Evolutionary conservation across 1,140 invertebrate genomes (phyloP).

Genomic region (Drosophila oshimai): DNA sequence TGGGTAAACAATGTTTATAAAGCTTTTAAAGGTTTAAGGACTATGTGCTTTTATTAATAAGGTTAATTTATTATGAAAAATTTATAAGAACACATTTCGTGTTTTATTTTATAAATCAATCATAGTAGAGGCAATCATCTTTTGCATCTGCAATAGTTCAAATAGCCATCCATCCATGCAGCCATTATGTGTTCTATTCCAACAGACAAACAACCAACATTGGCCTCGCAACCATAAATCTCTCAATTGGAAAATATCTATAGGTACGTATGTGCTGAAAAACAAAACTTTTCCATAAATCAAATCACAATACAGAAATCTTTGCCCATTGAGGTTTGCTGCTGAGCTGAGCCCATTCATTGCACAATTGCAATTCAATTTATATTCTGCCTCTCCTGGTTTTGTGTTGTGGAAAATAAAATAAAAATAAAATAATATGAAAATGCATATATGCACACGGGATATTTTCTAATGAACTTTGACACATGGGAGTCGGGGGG

Average conservation of each 20-base stretch:
- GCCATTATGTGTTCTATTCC: constrained; percentile 14
- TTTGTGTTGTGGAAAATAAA: constrained; percentile 18
- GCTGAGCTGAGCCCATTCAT: constrained; percentile 25
- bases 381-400: constrained; percentile 7
- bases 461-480: constrained; percentile 74
- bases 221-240: constrained; percentile 43
- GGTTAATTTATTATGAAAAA: not conserved
- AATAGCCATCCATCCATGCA: constrained; percentile 12
- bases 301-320: constrained; percentile 42
- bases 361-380: constrained; percentile 62
- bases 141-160: constrained; percentile 14
- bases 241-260: constrained; percentile 23
- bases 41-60: not conserved
- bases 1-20: too few species aligned
- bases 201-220: constrained; percentile 28
- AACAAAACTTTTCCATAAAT: constrained; percentile 46
- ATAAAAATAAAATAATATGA: constrained; percentile 28
- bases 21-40: too few species aligned
- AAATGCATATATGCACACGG: constrained; percentile 25
- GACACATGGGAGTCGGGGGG: constrained; percentile 40
- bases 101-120: not conserved
- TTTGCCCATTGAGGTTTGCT: constrained; percentile 22
- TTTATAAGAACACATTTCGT: too few species aligned
- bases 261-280: not conserved
- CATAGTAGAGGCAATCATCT: constrained; percentile 4